These are phyloP conservation scores for Aspiorhynchus laticeps DNA, from an alignment of 2,113 vertebrate genomes.

Conservation along the genomic window DNA sequence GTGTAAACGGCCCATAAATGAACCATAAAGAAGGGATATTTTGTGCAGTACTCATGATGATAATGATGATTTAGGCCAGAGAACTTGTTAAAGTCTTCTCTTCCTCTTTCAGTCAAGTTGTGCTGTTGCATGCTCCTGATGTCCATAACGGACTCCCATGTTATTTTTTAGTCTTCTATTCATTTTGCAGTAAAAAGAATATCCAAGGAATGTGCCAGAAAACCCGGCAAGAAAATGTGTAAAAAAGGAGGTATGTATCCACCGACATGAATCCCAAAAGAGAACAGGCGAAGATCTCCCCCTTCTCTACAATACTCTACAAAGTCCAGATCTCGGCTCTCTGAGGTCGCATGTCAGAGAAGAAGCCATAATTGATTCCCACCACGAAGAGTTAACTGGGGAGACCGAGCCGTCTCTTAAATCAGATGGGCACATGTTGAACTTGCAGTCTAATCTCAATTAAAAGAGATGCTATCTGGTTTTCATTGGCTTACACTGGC, in stretches of 20 bases:
- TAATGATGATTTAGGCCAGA: slow-evolving; percentile 56
- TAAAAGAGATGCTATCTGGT: slow-evolving; percentile 70
- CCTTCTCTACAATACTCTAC: background rate
- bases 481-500: slow-evolving; percentile 65
- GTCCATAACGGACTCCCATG: slow-evolving; percentile 95
- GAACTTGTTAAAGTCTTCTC: slow-evolving; percentile 64
- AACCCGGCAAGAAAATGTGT: slow-evolving; percentile 99
- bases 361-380: slow-evolving; percentile 60
- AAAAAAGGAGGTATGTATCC: slow-evolving; percentile 99
- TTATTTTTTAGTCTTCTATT: slow-evolving; percentile 99
- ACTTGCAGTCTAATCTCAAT: slow-evolving; percentile 71
- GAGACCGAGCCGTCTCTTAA: slow-evolving; percentile 57
- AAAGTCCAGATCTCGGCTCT: slow-evolving; percentile 11
- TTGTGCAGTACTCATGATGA: slow-evolving; percentile 64
- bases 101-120: slow-evolving; percentile 57
- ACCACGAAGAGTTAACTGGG: slow-evolving; percentile 59
- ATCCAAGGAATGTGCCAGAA: slow-evolving; percentile 99
- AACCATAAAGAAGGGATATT: slow-evolving; percentile 74
- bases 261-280: slow-evolving; percentile 68
- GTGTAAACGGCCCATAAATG: slow-evolving; percentile 85
- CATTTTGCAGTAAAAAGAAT: slow-evolving; percentile 99
- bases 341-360: slow-evolving; percentile 67
- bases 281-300: slow-evolving; percentile 55
- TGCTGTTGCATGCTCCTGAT: slow-evolving; percentile 92
- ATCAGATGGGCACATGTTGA: slow-evolving; percentile 68